Conservation (phyloP, 2,888 invertebrate genomes). For the Hydrotaea diabolus region DNA sequence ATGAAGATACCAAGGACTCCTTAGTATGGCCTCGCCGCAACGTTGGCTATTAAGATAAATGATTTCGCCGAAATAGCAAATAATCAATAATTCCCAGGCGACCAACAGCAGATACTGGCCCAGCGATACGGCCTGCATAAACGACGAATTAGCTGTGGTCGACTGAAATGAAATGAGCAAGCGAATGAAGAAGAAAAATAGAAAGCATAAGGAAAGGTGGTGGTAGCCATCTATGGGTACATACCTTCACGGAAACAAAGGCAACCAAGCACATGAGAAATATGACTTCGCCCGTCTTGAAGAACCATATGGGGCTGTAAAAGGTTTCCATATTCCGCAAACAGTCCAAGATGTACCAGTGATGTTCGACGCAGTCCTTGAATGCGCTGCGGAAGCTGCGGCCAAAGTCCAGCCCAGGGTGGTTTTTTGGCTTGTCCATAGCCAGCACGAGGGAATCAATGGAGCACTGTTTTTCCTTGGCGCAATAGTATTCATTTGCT, state of each 20-base stretch:
- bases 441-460: neutral
- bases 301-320: conserved; percentile 76
- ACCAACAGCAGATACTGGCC: conserved; percentile 75
- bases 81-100: conserved; percentile 75
- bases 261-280: conserved; percentile 77
- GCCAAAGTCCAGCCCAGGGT: conserved; percentile 54
- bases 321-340: conserved; percentile 76
- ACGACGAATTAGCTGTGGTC: conserved; percentile 71
- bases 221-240: neutral
- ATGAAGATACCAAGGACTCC: conserved; percentile 76
- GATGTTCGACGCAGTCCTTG: conserved; percentile 74
- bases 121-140: conserved; percentile 73
- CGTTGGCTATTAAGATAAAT: conserved; percentile 74
- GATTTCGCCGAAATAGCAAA: conserved; percentile 76
- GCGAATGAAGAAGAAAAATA: neutral
- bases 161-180: conserved; percentile 53
- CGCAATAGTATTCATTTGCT: conserved; percentile 72
- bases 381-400: conserved; percentile 71
- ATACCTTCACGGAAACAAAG: conserved; percentile 77
- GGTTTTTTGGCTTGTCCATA: too few species aligned
- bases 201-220: neutral
- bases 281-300: conserved; percentile 76
- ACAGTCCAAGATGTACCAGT: conserved; percentile 74
- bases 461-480: conserved; percentile 63
- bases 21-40: conserved; percentile 74